Conservation (phyloP, 37 sponge, comb jelly and placozoan genomes). For the Ianthella basta region DNA sequence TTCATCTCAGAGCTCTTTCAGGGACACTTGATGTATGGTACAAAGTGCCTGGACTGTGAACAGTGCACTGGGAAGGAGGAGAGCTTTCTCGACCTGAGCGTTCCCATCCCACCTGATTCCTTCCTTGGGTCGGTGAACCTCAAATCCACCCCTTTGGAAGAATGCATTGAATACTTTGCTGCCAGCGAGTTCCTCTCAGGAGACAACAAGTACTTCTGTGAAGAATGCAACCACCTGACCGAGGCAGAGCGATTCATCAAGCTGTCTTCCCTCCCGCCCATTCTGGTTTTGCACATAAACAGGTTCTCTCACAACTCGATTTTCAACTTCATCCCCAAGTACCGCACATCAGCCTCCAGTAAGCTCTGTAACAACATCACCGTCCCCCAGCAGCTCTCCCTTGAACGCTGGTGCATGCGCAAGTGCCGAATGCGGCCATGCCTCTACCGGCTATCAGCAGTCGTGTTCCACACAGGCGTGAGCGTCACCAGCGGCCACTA, state of each 20-base stretch:
- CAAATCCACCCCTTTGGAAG: constrained; percentile 18
- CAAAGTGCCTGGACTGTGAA: constrained; percentile 73
- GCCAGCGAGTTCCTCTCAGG: constrained; percentile 42
- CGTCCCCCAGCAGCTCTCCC: constrained; percentile 50
- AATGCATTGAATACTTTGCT: constrained; percentile 49
- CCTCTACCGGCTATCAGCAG: constrained; percentile 70
- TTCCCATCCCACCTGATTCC: constrained; percentile 53
- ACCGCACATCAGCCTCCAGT: constrained; percentile 31
- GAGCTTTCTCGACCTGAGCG: constrained; percentile 64
- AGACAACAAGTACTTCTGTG: constrained; percentile 75
- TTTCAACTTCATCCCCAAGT: constrained; percentile 19
- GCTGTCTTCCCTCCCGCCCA: constrained; percentile 51
- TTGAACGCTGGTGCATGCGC: constrained; percentile 58
- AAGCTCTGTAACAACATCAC: constrained; percentile 69
- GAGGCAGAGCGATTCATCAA: constrained; percentile 67
- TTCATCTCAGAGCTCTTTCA: constrained; percentile 56
- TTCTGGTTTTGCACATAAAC: constrained; percentile 74
- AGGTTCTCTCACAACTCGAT: constrained; percentile 52
- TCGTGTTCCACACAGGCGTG: constrained; percentile 72
- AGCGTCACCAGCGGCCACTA: constrained; percentile 76
- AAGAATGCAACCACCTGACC: constrained; percentile 49
- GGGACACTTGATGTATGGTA: constrained; percentile 56
- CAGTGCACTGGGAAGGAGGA: constrained; percentile 54
- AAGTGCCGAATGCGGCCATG: constrained; percentile 35
- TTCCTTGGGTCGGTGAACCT: constrained; percentile 17